Percentiles rank a stretch among this genome's conserved stretches.
These are phyloP conservation scores for Mesorhabditis sp. DNA, from an alignment of 2,888 invertebrate genomes.

Conservation along the genomic window DNA sequence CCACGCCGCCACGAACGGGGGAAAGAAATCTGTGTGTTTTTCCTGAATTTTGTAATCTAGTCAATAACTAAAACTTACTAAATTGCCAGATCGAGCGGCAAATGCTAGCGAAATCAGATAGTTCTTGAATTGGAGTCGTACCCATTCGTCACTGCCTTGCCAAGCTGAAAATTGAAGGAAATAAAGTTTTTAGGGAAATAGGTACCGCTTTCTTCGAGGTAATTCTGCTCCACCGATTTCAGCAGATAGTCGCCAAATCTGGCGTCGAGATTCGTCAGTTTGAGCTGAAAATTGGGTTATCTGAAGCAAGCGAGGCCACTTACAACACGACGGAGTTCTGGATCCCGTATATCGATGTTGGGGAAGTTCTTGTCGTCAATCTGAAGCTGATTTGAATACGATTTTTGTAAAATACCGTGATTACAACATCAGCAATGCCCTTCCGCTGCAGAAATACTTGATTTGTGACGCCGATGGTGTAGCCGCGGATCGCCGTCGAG, in stretches of 20 bases:
- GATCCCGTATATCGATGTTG: constrained; percentile 78
- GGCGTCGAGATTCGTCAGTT: constrained; percentile 86
- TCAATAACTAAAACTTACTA: constrained; percentile 12
- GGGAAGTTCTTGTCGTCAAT: constrained; percentile 71
- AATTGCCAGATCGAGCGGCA: constrained; percentile 40
- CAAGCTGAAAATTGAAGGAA: constrained; percentile 63
- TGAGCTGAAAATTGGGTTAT: constrained; percentile 65
- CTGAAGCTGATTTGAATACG: constrained; percentile 20
- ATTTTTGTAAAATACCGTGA: constrained; percentile 68
- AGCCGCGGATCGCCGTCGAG: constrained; percentile 62
- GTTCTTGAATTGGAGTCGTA: constrained; percentile 78
- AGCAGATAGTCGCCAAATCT: constrained; percentile 90
- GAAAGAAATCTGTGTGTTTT: constrained; percentile 70
- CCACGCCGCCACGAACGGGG: constrained; percentile 78
- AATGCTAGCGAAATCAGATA: constrained; percentile 61
- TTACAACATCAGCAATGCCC: constrained; percentile 83
- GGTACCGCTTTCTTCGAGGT: constrained; percentile 17
- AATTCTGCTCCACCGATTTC: constrained; percentile 61
- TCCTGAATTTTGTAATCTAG: constrained; percentile 1
- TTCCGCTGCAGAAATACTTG: constrained; percentile 92
- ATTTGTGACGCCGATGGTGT: constrained; percentile 80
- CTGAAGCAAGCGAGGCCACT: constrained; percentile 61
- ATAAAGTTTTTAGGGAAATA: background rate
- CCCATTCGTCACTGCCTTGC: constrained; percentile 95
- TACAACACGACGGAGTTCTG: constrained; percentile 73